Evolutionary conservation across 2,888 invertebrate species (phyloP), one percentile per base, ranked within the genome.

Genomic region (Lepeophtheirus nordmannii): DNA sequence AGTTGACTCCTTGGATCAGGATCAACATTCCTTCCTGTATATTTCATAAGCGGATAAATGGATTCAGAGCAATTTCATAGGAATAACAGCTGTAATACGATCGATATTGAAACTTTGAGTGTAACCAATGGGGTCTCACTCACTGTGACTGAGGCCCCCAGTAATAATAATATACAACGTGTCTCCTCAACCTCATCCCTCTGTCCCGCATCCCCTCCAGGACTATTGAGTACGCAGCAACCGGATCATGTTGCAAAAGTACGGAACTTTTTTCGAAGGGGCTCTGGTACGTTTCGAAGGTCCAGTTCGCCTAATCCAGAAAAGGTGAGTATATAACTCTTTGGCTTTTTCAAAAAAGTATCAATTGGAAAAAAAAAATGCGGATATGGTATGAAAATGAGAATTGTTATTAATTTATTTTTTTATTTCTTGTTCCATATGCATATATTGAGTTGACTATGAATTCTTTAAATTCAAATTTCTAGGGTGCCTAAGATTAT

Each of bases 241-340:
- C 53, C 53, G 14, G 53, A 46, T 17, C 14, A 46, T 46, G 53
- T 46, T n/a, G 53, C 53, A 46, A 46, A 46, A 46, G 53, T 46
- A 3, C 14, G 17, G 5, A 46, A 46, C 53, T 46, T 46, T 17
- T 46, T 46, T 46, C 14, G 53, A 46, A 46, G 53, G 53, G 30
- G 53, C 2, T 46, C 53, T 46, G 53, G 17, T 5, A 46, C 14
- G n/a, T 46, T 46, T 46, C 53, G 53, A 46, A 14, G 53, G 8
- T 14, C 53, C 8, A 46, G 53, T 17, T 5, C 53, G 8, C 53
- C 53, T 5, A 46, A 46, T 17, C 53, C 53, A 5, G 53, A 46
- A n/a, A 46, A 46, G 53, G 53, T 46, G 17, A 46, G 53, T 30
- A 30, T n/a, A 30, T 30, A 7, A 5, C 7, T 30, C 3, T 30